Base-by-base conservation (phyloP, 1,140 invertebrate genomes). In the Zaprionus africanus region DNA sequence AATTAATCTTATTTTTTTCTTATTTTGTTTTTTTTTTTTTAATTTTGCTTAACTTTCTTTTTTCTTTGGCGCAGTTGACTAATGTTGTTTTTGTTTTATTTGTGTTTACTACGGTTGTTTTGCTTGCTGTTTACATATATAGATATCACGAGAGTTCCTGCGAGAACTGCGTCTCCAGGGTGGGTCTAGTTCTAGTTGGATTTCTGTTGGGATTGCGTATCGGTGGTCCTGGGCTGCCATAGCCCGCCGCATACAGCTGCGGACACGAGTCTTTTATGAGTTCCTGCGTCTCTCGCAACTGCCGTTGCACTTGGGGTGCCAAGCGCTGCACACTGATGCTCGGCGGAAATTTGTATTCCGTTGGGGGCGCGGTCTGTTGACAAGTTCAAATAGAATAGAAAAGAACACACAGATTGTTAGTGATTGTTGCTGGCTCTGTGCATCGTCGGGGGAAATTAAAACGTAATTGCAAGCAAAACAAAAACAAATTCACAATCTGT, bases 61-160 rank as follows among this genome's bases (percentile, higher is more conserved):
- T 7, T 70, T 90, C 80, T 91, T 91, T 91, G 87, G 87, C 87
- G 81, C 87, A 83, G 82, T 81, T 91, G 72, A 67, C 78, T 69
- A 81, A 87, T 71, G 73, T 60, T 60, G 58, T 24, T 56, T 56
- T 57, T 46, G 49, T 22, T n/a, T 67, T 54, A 17, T 46, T 36
- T 58, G 53, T 38, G 51, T 53, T 78, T 59, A 56, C 67, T 73
- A 65, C 31, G 66, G 64, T 72, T 81, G n/a, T 62, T 62, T 78
- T 80, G 80, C 80, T 78, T 88, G 79, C 65, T 69, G 72, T 81
- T 84, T 92, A 93, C 88, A 92, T 91, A 80, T 92, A 91, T 92
- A 93, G 86, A 92, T 93, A 93, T 93, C 92, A 93, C 92, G 92
- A 93, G 81, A 92, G 86, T 92, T 92, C 92, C 91, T 92, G 90